Conservation (phyloP, 2,888 invertebrate species). For the Eudemis profundana region DNA sequence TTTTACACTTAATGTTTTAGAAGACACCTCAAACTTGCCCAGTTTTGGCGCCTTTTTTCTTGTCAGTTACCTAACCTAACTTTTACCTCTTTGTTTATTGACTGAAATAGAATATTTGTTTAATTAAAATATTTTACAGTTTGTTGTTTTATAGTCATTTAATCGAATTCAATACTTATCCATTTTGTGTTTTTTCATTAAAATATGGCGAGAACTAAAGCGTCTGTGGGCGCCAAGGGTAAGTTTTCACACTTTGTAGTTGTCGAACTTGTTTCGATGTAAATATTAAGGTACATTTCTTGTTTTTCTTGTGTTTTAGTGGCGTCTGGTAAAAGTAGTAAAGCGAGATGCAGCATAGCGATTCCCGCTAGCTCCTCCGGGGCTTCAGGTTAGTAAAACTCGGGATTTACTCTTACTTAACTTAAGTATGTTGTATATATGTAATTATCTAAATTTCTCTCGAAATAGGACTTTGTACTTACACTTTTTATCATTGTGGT, state of each 20-base stretch:
- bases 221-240: slow-evolving; percentile 75
- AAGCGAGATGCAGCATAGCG: slow-evolving; percentile 68
- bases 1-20: not conserved
- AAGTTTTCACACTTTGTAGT: slow-evolving; percentile 7
- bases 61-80: too few relatives aligned
- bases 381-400: slow-evolving; percentile 56
- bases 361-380: slow-evolving; percentile 54
- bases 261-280: not conserved
- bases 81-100: too few relatives aligned
- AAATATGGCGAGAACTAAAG: slow-evolving; percentile 66
- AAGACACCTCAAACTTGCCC: not conserved
- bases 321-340: slow-evolving; percentile 73
- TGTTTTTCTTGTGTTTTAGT: slow-evolving; percentile 58
- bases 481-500: too few relatives aligned
- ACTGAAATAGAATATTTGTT: too few relatives aligned
- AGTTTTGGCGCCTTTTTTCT: slow-evolving; percentile 29
- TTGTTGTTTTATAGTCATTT: not conserved
- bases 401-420: not conserved
- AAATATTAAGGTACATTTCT: not conserved
- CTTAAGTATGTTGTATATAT: too few relatives aligned
- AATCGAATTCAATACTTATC: not conserved
- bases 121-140: too few relatives aligned
- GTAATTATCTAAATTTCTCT: too few relatives aligned
- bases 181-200: slow-evolving; percentile 18
- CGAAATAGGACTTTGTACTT: too few relatives aligned